These are phyloP conservation scores for Lagria hirta DNA, from an alignment of 2,888 invertebrate species.

Conservation along the genomic window DNA sequence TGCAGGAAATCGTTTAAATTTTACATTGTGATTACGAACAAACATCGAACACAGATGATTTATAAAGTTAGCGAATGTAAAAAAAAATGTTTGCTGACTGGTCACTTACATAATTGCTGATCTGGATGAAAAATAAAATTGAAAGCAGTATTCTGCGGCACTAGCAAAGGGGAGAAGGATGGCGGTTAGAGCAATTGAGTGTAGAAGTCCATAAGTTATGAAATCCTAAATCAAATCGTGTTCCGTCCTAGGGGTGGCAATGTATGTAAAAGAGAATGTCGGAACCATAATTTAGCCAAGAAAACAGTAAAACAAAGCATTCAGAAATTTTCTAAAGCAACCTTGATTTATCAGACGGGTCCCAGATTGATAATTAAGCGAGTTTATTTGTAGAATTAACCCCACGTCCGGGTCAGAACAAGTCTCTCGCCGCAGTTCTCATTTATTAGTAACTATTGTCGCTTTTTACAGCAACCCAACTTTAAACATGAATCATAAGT, in stretches of 20 bases:
- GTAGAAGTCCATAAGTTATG: slow-evolving; percentile 22
- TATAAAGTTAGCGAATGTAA: no score
- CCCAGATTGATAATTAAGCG: slow-evolving; percentile 38
- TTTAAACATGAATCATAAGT: slow-evolving; percentile 39
- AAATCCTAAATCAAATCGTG: slow-evolving; percentile 23
- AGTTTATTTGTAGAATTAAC: slow-evolving; percentile 40
- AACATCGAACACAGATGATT: no score
- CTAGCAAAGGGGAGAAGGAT: slow-evolving; percentile 12
- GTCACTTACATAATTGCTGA: no score
- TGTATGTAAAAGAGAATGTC: slow-evolving; percentile 17
- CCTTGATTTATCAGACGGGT: slow-evolving; percentile 32
- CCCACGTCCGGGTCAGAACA: slow-evolving; percentile 40
- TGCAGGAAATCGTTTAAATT: no score
- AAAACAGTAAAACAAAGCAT: slow-evolving; percentile 20
- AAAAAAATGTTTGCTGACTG: no score
- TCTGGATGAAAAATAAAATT: no score
- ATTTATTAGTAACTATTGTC: slow-evolving; percentile 36
- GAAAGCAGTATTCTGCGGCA: no score
- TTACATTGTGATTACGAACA: no score
- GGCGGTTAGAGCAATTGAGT: slow-evolving; percentile 19
- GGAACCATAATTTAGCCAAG: slow-evolving; percentile 15
- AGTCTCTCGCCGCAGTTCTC: slow-evolving; percentile 34
- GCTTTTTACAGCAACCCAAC: slow-evolving; percentile 36
- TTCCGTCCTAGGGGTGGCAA: slow-evolving; percentile 17
- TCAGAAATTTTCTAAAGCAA: slow-evolving; percentile 24